A percentile compares a stretch with the other conserved stretches of the same genome.
Conservation (phyloP, 2,888 invertebrate species). For the Hylaea fasciaria region DNA sequence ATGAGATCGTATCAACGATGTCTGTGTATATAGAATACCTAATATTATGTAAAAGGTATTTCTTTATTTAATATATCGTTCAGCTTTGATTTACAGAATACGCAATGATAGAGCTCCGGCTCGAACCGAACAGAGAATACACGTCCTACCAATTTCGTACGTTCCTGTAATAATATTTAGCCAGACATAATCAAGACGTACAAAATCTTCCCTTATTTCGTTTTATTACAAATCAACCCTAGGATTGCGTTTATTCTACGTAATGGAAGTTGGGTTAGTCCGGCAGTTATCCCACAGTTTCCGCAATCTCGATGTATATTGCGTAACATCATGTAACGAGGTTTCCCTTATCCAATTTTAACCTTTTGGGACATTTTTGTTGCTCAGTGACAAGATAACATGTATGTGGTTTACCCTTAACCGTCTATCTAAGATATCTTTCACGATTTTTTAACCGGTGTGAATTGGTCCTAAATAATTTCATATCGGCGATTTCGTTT, state of each 20-base stretch:
- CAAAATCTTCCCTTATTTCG: slow-evolving; percentile 25
- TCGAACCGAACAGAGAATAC: background rate
- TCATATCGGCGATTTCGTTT: too few relatives aligned
- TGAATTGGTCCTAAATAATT: too few relatives aligned
- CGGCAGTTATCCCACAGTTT: slow-evolving; percentile 25
- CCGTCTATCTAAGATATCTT: too few relatives aligned
- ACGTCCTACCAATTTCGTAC: slow-evolving; percentile 15
- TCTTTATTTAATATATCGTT: too few relatives aligned
- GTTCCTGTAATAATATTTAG: slow-evolving; percentile 25
- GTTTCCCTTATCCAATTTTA: slow-evolving; percentile 6
- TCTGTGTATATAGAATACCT: too few relatives aligned
- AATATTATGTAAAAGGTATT: too few relatives aligned
- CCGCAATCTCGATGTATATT: slow-evolving; percentile 28
- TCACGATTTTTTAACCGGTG: too few relatives aligned
- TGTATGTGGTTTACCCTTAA: too few relatives aligned
- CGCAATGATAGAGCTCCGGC: background rate
- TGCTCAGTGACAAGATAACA: too few relatives aligned
- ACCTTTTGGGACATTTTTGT: background rate
- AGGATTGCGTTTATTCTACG: slow-evolving; percentile 28
- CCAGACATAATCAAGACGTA: slow-evolving; percentile 27
- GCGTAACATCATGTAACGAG: slow-evolving; percentile 16
- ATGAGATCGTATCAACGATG: too few relatives aligned
- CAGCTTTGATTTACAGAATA: background rate
- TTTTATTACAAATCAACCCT: slow-evolving; percentile 33
- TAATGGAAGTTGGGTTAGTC: slow-evolving; percentile 32